phyloP scores from a whole-genome alignment of 2,888 invertebrate genomes.

The Neoaliturus tenellus region DNA sequence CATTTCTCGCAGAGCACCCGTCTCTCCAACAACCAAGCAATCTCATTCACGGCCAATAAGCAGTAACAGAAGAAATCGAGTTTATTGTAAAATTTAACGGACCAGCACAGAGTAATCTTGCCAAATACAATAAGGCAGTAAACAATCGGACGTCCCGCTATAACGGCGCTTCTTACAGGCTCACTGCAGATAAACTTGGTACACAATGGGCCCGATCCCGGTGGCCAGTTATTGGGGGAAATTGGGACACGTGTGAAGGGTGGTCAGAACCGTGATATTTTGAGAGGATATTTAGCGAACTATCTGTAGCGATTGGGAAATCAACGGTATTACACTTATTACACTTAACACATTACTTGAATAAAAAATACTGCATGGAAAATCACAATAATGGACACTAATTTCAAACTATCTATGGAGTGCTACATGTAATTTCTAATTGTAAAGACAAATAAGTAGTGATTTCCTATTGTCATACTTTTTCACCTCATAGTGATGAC shows the following conservation, averaged over 20 bases:
- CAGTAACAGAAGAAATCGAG: conserved; percentile 20
- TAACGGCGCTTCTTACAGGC: conserved; percentile 14
- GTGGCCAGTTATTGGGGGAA: not conserved
- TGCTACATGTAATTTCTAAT: too few relatives aligned
- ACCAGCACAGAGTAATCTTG: conserved; percentile 28
- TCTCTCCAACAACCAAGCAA: not conserved
- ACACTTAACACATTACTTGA: too few relatives aligned
- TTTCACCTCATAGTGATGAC: too few relatives aligned
- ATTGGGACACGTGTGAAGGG: not conserved
- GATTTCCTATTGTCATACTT: too few relatives aligned
- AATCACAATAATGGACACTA: too few relatives aligned
- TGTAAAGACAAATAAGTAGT: too few relatives aligned
- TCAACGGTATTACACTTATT: too few relatives aligned
- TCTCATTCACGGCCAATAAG: conserved; percentile 26
- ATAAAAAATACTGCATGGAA: too few relatives aligned
- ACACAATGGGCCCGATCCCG: not conserved
- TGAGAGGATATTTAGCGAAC: too few relatives aligned
- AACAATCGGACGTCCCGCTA: conserved; percentile 29
- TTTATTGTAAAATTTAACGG: conserved; percentile 26
- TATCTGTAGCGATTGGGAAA: too few relatives aligned
- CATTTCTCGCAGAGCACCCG: not conserved
- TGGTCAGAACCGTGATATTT: too few relatives aligned
- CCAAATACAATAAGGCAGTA: conserved; percentile 27
- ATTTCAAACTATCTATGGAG: too few relatives aligned
- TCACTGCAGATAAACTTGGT: conserved; percentile 10